These are phyloP conservation scores for Zonitis immaculata DNA, from an alignment of 2,888 invertebrate species.

Conservation along the genomic window DNA sequence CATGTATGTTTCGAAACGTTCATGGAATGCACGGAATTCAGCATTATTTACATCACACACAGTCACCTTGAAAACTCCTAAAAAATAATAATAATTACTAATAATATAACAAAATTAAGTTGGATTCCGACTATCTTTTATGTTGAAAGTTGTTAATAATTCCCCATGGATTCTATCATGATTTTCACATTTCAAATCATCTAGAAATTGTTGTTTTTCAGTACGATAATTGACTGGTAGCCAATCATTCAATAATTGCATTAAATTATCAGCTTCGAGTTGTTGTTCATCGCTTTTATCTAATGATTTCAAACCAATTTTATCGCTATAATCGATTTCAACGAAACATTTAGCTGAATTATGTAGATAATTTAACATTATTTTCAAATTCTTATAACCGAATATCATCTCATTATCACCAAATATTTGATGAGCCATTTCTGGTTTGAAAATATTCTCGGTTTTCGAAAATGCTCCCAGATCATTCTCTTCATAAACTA, in stretches of 20 bases:
- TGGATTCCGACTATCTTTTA: conserved; percentile 18
- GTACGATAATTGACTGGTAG: conserved; percentile 36
- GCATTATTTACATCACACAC: conserved; percentile 64
- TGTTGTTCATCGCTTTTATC: conserved; percentile 35
- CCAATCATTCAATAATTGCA: conserved; percentile 36
- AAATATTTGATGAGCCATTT: conserved; percentile 92
- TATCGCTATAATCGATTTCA: conserved; percentile 64
- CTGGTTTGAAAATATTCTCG: conserved; percentile 60
- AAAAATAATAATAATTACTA: no score
- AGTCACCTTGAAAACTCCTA: conserved; percentile 69
- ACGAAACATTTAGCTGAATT: conserved; percentile 60
- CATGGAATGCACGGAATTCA: conserved; percentile 75
- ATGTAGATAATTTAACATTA: conserved; percentile 34
- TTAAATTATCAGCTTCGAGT: conserved; percentile 36
- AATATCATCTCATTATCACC: conserved; percentile 87
- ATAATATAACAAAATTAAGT: no score
- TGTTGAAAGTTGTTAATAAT: conserved; percentile 29
- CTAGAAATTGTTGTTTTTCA: conserved; percentile 29
- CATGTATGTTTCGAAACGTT: conserved; percentile 83
- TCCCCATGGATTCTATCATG: conserved; percentile 37
- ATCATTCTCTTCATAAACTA: conserved; percentile 29
- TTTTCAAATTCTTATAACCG: conserved; percentile 80
- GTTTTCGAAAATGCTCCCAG: conserved; percentile 11
- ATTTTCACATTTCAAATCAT: conserved; percentile 30
- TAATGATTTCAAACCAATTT: conserved; percentile 53